phyloP scores from a whole-genome alignment of 2,888 invertebrate species.

The Polydesmus complanatus region DNA sequence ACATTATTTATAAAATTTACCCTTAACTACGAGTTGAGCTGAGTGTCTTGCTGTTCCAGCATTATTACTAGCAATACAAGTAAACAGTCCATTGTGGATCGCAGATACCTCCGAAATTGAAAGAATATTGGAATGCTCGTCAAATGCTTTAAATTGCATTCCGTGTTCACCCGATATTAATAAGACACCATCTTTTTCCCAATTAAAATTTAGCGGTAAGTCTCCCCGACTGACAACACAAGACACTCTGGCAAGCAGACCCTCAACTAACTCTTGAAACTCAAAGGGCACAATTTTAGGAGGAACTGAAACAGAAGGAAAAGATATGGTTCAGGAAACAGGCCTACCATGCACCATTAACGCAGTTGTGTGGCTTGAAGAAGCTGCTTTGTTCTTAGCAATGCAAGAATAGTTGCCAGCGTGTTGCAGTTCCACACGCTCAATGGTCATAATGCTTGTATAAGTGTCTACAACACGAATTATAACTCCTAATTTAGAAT shows the following conservation, averaged over 20 bases:
- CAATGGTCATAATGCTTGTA: slow-evolving; percentile 15
- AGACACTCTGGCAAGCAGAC: slow-evolving; percentile 13
- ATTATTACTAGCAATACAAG: slow-evolving; percentile 24
- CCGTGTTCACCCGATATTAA: slow-evolving; percentile 23
- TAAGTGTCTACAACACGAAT: slow-evolving; percentile 19
- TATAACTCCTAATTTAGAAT: background rate
- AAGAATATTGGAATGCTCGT: slow-evolving; percentile 29
- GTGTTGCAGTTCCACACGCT: slow-evolving; percentile 4
- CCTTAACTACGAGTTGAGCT: slow-evolving; percentile 18
- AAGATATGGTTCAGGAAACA: slow-evolving; percentile 4
- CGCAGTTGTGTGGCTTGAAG: slow-evolving; percentile 19
- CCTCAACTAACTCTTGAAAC: slow-evolving; percentile 15
- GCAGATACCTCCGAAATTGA: slow-evolving; percentile 28
- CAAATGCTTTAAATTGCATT: slow-evolving; percentile 25
- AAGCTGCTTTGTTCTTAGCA: slow-evolving; percentile 17
- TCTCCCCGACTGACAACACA: slow-evolving; percentile 23
- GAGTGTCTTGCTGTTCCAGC: slow-evolving; percentile 19
- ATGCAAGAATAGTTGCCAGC: slow-evolving; percentile 18
- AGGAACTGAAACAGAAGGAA: slow-evolving; percentile 11
- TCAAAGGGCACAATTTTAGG: slow-evolving; percentile 13
- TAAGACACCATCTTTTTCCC: slow-evolving; percentile 29
- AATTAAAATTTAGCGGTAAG: slow-evolving; percentile 28
- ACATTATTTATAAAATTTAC: too few relatives aligned
- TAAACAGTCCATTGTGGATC: slow-evolving; percentile 31
- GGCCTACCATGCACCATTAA: slow-evolving; percentile 14